These are phyloP conservation scores for Romanogobio albipinnatus DNA, from an alignment of 2,113 vertebrate genomes.

Conservation along the genomic window DNA sequence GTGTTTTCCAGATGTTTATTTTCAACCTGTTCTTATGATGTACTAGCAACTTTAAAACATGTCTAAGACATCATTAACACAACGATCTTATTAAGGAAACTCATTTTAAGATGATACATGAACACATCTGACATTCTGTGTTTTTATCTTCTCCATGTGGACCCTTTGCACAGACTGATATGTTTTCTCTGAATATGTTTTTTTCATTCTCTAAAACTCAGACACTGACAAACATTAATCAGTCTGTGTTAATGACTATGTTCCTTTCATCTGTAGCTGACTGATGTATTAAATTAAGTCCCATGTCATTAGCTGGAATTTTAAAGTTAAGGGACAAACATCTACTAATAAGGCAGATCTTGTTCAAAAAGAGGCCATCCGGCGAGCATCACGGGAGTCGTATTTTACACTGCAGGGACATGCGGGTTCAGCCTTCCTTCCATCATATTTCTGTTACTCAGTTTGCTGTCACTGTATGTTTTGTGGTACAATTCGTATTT, in stretches of 20 bases:
- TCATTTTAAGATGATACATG: conserved; percentile 39
- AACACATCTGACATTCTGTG: conserved; percentile 41
- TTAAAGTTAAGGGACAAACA: conserved; percentile 77
- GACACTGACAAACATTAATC: conserved; percentile 75
- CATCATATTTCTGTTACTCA: neutral
- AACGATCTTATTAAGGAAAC: conserved; percentile 66
- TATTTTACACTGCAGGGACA: conserved; percentile 41
- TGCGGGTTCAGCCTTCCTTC: conserved; percentile 17
- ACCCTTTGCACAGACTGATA: conserved; percentile 2
- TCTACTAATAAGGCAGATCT: conserved; percentile 74
- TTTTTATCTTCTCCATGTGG: conserved; percentile 57
- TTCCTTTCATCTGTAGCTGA: conserved; percentile 77
- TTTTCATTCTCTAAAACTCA: conserved; percentile 63
- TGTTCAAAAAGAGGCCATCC: conserved; percentile 61
- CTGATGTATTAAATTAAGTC: conserved; percentile 76
- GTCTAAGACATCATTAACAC: conserved; percentile 59
- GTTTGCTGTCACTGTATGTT: conserved; percentile 1
- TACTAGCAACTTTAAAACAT: conserved; percentile 8
- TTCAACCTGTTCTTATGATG: conserved; percentile 14
- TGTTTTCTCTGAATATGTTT: conserved; percentile 58
- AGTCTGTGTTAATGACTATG: conserved; percentile 74
- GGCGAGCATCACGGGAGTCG: conserved; percentile 64
- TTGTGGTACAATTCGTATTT: too few species aligned
- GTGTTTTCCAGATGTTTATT: conserved; percentile 1
- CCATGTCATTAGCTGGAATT: conserved; percentile 76